Base-by-base conservation (phyloP, 2,113 vertebrate species). In the Columbina picui region DNA sequence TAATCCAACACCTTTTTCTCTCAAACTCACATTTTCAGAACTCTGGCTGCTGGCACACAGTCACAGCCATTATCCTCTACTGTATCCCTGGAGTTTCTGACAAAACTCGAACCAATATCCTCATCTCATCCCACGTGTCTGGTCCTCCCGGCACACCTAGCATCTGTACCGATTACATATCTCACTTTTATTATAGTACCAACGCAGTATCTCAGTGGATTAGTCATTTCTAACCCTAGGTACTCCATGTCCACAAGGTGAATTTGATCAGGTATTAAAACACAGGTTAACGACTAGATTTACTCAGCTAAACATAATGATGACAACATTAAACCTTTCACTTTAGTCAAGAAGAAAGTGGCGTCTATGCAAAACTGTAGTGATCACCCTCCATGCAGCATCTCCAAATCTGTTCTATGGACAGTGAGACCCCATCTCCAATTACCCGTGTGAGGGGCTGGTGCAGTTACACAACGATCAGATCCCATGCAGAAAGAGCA, bases 181-280 rank as follows among this genome's bases (percentile, higher is more conserved):
- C 39, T 80, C 18, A 12, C 17, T 64, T 75, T 59, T 49, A 57
- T 36, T 86, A 43, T 13, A 86, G 17, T 3, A 1, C 12, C 67
- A 70, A 43, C 2, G 2, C 12, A 69, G 34, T 80, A 86, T 84
- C n/a, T 52, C 11, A 0, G 8, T 71, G 8, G 17, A 41, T 87
- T 69, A 63, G 19, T 67, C 12, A 80, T 67, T 80, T 90, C 63
- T 86, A 85, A 77, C 12, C 17, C 22, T 14, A 22, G 43, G 39
- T 49, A 47, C 19, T 73, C 49, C 22, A 22, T 7, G 19, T 41
- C 26, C 36, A 41, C 29, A 61, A 26, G 26, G 12, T 45, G 45
- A 61, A 19, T 77, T 84, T 86, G 32, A 43, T 67, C 76, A 90
- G 56, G 10, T 84, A 36, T 45, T 76, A 87, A 86, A 89, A 26